Evolutionary conservation across 1,140 invertebrate genomes (phyloP).

Genomic region (Xylocopa sonorina): DNA sequence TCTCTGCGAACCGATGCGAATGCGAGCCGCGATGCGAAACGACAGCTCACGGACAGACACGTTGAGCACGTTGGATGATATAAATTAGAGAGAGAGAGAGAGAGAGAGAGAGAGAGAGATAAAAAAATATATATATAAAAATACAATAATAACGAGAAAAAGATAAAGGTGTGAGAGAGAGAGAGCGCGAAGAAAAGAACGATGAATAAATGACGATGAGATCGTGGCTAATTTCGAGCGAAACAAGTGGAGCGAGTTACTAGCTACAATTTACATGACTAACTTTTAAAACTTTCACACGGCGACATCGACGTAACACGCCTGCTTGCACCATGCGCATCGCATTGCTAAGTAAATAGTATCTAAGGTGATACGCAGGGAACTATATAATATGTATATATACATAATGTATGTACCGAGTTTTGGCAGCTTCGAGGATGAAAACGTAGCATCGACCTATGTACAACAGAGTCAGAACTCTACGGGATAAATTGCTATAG

Average conservation of each 20-base stretch:
- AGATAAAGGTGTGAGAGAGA: constrained; percentile 26
- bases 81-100: constrained; percentile 19
- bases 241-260: constrained; percentile 25
- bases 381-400: neutral
- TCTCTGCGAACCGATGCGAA: no score
- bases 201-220: constrained; percentile 16
- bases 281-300: neutral
- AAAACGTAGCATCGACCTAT: neutral
- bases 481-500: neutral
- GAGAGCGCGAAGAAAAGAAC: constrained; percentile 24
- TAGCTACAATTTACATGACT: neutral
- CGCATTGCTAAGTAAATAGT: neutral
- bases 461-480: neutral
- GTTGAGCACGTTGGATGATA: constrained; percentile 21
- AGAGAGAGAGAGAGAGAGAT: constrained; percentile 17
- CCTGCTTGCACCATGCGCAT: constrained; percentile 33
- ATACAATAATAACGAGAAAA: constrained; percentile 50
- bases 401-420: neutral
- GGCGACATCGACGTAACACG: constrained; percentile 23
- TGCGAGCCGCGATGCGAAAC: no score
- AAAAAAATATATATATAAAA: constrained; percentile 28
- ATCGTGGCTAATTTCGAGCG: constrained; percentile 15
- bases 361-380: neutral
- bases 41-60: neutral
- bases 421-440: constrained; percentile 13